Percentiles rank a stretch among this genome's conserved stretches.
Conservation (phyloP, 2,888 invertebrate species). For the Nephrotoma flavescens region DNA sequence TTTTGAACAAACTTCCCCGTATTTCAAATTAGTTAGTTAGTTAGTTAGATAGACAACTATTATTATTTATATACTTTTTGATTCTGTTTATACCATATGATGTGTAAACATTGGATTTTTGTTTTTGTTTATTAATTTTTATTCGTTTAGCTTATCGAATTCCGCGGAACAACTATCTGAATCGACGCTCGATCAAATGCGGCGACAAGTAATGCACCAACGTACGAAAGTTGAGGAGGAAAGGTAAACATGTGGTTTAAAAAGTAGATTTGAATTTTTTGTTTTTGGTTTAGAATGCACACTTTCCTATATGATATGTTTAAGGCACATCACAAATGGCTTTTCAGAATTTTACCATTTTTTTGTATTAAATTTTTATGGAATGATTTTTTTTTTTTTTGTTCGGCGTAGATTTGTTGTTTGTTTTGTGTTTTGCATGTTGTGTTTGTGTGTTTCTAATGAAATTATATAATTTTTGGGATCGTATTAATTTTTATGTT, state of each 20-base stretch:
- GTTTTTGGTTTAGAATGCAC: neutral
- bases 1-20: neutral
- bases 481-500: neutral
- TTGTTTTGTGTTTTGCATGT: neutral
- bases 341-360: neutral
- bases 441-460: constrained; percentile 8
- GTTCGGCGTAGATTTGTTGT: neutral
- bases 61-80: neutral
- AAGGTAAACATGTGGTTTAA: constrained; percentile 41
- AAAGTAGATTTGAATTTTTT: constrained; percentile 5
- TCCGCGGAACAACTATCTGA: constrained; percentile 56
- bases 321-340: neutral
- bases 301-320: neutral
- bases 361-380: neutral
- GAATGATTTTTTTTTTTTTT: neutral
- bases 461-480: neutral
- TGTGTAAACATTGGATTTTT: neutral
- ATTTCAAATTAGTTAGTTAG: neutral
- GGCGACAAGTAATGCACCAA: constrained; percentile 62
- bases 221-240: constrained; percentile 68
- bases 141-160: constrained; percentile 1
- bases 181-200: constrained; percentile 68
- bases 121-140: neutral
- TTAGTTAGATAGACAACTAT: neutral
- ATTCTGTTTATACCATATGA: neutral